Evolutionary conservation across 2,888 invertebrate species (phyloP).

Genomic region (Galerucella calmariensis): DNA sequence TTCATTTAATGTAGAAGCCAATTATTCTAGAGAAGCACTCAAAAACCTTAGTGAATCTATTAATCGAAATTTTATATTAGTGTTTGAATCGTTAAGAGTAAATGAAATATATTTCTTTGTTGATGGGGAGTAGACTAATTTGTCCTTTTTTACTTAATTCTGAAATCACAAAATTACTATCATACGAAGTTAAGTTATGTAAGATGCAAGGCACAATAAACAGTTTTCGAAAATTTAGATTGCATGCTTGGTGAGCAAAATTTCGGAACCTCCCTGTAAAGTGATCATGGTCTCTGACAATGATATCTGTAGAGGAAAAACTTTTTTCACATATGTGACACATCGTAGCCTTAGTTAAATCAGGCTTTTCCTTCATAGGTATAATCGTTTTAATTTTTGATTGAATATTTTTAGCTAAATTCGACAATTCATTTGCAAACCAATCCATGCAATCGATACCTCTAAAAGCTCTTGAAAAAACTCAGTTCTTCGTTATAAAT

Average conservation of each 20-base stretch:
- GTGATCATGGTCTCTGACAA: conserved; percentile 32
- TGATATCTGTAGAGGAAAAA: background rate
- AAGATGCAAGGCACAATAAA: conserved; percentile 13
- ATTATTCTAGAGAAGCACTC: too few relatives aligned
- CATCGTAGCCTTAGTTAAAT: background rate
- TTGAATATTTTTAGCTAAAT: background rate
- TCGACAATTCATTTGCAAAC: background rate
- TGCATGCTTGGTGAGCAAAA: conserved; percentile 28
- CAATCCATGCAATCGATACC: too few relatives aligned
- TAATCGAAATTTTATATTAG: too few relatives aligned
- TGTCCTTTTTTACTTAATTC: background rate
- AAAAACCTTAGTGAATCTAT: too few relatives aligned
- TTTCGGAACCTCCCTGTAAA: background rate
- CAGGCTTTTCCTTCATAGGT: background rate
- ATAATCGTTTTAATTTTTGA: background rate
- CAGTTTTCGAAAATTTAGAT: conserved; percentile 27
- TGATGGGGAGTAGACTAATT: too few relatives aligned
- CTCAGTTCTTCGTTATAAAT: too few relatives aligned
- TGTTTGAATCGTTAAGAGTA: too few relatives aligned
- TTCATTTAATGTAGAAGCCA: too few relatives aligned
- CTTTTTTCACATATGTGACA: background rate
- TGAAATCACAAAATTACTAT: conserved; percentile 21
- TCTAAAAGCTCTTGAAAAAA: too few relatives aligned
- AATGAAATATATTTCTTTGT: too few relatives aligned
- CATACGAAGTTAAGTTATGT: conserved; percentile 31